Evolutionary conservation across 2,113 vertebrate species (phyloP).

Genomic region (Leiothrix lutea): DNA sequence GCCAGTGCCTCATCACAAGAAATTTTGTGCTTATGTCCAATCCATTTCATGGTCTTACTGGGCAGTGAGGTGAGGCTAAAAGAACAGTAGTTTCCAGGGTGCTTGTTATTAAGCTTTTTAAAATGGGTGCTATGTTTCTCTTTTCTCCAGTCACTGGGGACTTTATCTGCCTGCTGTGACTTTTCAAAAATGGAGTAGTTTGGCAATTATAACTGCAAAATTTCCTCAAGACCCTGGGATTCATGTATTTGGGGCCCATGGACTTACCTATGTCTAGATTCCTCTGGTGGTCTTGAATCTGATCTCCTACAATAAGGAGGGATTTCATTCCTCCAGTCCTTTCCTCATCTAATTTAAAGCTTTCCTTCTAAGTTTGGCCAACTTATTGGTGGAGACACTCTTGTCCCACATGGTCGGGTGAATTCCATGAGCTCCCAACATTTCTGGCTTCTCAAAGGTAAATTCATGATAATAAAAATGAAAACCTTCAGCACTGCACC

Average conservation of each 20-base stretch:
- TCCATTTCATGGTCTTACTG: neutral
- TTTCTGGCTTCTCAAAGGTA: neutral
- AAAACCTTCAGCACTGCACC: neutral
- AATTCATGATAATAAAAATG: neutral
- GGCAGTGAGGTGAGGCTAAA: neutral
- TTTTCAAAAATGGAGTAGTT: neutral
- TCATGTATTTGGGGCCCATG: neutral
- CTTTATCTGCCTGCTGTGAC: neutral
- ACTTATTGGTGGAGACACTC: neutral
- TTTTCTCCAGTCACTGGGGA: neutral
- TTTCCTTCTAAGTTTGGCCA: neutral
- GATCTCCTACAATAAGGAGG: neutral
- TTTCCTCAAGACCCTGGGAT: neutral
- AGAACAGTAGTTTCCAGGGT: neutral
- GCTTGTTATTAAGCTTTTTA: neutral
- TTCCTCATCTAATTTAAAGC: neutral
- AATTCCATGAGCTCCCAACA: neutral
- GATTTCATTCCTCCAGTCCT: neutral
- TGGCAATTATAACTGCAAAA: neutral
- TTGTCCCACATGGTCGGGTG: neutral
- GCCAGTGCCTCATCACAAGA: neutral
- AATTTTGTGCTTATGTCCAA: neutral
- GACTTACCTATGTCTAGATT: neutral
- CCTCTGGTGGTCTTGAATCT: neutral
- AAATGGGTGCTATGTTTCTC: neutral